These are phyloP conservation scores for Calyptomena viridis DNA, from an alignment of 2,113 vertebrate species.

Conservation along the genomic window DNA sequence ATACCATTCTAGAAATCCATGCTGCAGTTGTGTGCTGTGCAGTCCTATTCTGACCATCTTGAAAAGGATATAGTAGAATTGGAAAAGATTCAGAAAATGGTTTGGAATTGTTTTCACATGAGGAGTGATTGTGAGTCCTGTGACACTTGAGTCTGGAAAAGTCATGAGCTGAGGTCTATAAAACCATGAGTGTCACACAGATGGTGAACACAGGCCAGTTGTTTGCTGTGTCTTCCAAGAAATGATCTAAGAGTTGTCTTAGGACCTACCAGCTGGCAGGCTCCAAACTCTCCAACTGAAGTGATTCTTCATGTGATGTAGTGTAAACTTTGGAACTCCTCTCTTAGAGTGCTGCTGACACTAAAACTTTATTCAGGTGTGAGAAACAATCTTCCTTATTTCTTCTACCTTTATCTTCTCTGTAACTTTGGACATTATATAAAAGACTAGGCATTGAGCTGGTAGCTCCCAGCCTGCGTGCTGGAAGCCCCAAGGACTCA, in stretches of 20 bases:
- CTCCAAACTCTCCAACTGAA: background rate
- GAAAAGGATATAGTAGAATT: background rate
- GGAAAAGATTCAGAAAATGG: background rate
- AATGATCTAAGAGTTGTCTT: background rate
- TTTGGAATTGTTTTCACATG: accelerated
- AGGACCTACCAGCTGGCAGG: background rate
- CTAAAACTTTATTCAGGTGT: background rate
- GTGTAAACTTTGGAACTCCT: background rate
- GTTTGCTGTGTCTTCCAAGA: background rate
- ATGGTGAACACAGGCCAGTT: background rate
- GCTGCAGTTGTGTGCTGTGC: background rate
- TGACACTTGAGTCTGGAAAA: background rate
- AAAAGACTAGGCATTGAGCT: background rate
- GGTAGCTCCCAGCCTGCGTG: background rate
- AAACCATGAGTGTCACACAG: background rate
- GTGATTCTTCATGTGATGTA: background rate
- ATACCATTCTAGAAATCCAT: background rate
- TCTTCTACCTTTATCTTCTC: background rate
- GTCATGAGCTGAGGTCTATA: background rate
- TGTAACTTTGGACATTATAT: background rate
- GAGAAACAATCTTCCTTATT: background rate
- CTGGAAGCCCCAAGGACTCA: background rate
- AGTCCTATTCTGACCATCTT: background rate
- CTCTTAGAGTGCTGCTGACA: background rate
- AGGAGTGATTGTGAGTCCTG: background rate